Conservation (phyloP, 2,113 vertebrate genomes). For the Peromyscus californicus region DNA sequence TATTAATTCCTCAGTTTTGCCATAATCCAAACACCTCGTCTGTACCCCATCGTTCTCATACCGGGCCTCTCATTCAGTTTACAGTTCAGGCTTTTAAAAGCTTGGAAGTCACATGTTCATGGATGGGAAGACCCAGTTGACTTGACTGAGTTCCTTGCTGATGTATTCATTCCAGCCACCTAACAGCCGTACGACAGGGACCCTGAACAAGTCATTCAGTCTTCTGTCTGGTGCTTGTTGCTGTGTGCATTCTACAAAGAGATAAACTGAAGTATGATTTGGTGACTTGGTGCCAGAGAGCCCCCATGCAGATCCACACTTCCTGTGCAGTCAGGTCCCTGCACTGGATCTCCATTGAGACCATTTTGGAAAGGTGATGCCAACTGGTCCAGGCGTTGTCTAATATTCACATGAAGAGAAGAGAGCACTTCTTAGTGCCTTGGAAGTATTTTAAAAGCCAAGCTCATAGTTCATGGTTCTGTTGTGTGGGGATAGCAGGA, state of each 20-base stretch:
- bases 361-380: background rate
- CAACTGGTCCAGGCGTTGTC: background rate
- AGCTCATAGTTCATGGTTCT: background rate
- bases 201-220: background rate
- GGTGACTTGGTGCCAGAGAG: background rate
- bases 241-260: background rate
- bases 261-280: background rate
- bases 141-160: background rate
- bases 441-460: background rate
- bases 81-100: background rate
- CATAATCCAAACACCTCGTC: background rate
- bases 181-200: background rate
- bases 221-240: background rate
- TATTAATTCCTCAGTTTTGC: constrained; percentile 22
- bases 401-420: background rate
- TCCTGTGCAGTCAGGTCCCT: background rate
- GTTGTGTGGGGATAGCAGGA: background rate
- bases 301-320: accelerated
- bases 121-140: background rate
- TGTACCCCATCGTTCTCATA: background rate
- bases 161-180: background rate
- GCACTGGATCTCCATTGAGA: background rate
- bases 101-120: background rate
- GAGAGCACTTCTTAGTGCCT: background rate
- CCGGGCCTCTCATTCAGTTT: background rate